phyloP scores from a whole-genome alignment of 2,888 invertebrate species.

The Glyphotaelius pellucidus region DNA sequence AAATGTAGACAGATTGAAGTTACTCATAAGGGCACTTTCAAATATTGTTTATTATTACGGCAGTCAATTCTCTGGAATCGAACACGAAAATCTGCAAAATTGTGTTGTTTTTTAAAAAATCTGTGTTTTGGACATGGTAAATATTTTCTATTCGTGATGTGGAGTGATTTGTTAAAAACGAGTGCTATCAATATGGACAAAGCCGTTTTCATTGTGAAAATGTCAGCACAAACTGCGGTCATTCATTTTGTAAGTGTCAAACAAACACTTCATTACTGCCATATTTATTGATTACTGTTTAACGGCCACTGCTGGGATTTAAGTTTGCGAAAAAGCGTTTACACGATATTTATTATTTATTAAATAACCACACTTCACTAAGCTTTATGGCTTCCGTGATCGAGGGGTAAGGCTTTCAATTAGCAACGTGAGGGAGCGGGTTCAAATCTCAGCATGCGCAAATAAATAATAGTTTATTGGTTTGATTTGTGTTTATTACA shows the following conservation, averaged over 20 bases:
- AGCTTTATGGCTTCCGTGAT: no score
- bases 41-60: neutral
- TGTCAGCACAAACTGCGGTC: neutral
- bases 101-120: constrained; percentile 21
- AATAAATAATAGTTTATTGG: no score
- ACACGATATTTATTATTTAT: neutral
- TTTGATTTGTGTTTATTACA: no score
- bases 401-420: no score
- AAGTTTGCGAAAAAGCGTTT: neutral
- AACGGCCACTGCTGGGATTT: neutral
- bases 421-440: no score
- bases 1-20: neutral
- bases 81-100: constrained; percentile 2
- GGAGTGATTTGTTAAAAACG: constrained; percentile 25
- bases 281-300: neutral
- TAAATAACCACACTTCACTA: neutral
- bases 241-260: constrained; percentile 16
- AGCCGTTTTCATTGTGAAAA: neutral
- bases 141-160: constrained; percentile 11
- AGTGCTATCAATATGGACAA: constrained; percentile 19
- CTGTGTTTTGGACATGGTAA: neutral
- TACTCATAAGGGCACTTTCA: neutral
- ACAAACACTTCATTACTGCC: neutral
- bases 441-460: no score
- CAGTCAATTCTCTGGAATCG: neutral